phyloP scores from a whole-genome alignment of 2,888 invertebrate species.

The Stenchaetothrips biformis region DNA sequence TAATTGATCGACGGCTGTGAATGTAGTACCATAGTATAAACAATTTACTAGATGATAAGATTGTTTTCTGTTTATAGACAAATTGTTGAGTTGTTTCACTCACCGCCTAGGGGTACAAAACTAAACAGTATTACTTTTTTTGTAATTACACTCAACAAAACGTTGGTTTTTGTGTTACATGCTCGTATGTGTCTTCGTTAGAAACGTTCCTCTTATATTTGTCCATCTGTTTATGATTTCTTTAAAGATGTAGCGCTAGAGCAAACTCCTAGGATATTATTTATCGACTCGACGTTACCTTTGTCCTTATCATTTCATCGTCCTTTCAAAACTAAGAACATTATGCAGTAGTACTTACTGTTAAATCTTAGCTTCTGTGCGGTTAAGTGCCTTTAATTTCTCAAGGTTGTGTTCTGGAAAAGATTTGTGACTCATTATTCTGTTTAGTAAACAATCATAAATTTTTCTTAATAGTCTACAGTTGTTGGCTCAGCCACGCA shows the following conservation, averaged over 20 bases:
- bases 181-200: neutral
- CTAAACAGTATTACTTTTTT: slow-evolving; percentile 3
- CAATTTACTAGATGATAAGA: too few relatives aligned
- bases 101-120: neutral
- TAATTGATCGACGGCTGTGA: too few relatives aligned
- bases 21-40: too few relatives aligned
- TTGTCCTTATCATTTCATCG: slow-evolving; percentile 6
- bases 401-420: neutral
- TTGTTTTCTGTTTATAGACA: too few relatives aligned
- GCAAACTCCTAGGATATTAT: too few relatives aligned
- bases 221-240: neutral
- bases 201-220: neutral
- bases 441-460: neutral
- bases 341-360: neutral
- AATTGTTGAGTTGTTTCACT: too few relatives aligned
- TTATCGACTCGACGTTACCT: neutral
- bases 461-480: neutral
- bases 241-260: too few relatives aligned
- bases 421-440: neutral
- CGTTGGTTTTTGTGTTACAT: neutral
- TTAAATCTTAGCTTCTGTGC: neutral
- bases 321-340: slow-evolving; percentile 9
- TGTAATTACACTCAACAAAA: neutral
- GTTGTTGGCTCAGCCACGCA: neutral
- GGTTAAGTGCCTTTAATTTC: slow-evolving; percentile 7